These are phyloP conservation scores for Eurystomus glaucurus DNA, from an alignment of 2,797 vertebrate genomes.

Conservation along the genomic window DNA sequence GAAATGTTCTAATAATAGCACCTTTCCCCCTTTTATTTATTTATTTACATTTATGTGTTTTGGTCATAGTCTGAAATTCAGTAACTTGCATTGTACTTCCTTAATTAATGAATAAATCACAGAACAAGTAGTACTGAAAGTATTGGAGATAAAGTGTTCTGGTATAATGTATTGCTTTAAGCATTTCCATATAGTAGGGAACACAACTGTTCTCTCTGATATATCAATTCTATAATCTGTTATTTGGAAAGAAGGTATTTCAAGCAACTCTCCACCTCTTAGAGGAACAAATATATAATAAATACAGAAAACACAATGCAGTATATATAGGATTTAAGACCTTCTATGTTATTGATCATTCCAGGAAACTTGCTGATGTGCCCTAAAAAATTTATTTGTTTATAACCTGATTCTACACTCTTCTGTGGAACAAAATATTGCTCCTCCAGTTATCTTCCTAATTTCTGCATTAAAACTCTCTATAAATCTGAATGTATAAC, in stretches of 20 bases:
- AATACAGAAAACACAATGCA: not conserved
- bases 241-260: not conserved
- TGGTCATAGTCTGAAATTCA: not conserved
- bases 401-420: not conserved
- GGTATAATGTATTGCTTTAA: not conserved
- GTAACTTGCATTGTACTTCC: not conserved
- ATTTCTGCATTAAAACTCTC: not conserved
- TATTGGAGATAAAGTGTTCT: not conserved
- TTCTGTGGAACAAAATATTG: not conserved
- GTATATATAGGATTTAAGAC: not conserved
- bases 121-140: not conserved
- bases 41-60: slow-evolving; percentile 8
- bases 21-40: not conserved
- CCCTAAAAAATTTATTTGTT: not conserved
- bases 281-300: not conserved
- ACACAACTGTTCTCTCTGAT: not conserved
- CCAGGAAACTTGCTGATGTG: not conserved
- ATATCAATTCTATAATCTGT: not conserved
- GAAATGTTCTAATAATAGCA: slow-evolving; percentile 22
- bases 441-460: not conserved
- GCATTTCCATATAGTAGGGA: not conserved
- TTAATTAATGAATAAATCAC: slow-evolving; percentile 27
- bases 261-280: not conserved
- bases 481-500: not conserved
- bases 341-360: not conserved